Evolutionary conservation across 2,113 vertebrate genomes (phyloP).

Genomic region (Gasterosteus nipponicus): DNA sequence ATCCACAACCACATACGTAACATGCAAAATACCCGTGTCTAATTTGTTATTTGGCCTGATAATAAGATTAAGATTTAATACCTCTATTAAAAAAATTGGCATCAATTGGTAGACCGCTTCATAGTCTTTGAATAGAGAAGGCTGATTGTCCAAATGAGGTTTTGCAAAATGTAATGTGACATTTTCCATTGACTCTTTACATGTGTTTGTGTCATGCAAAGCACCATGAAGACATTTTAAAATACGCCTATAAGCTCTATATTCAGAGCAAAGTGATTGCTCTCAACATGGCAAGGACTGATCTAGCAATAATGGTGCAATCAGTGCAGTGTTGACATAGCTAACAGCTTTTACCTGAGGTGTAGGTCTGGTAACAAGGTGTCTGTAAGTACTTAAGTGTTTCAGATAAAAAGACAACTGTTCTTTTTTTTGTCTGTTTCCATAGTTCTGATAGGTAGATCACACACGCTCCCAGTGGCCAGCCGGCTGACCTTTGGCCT

Average conservation of each 20-base stretch:
- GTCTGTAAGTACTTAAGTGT: background rate
- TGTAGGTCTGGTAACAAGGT: background rate
- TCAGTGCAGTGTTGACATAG: background rate
- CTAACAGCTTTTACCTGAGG: background rate
- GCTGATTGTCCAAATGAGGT: no score
- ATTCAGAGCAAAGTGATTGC: background rate
- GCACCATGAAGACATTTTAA: background rate
- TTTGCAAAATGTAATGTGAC: background rate
- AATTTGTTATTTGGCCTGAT: background rate
- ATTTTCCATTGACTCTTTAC: background rate
- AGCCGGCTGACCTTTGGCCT: constrained; percentile 69
- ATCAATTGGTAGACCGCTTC: no score
- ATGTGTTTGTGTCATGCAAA: background rate
- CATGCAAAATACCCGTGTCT: background rate
- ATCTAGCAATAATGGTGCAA: background rate
- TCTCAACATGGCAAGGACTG: background rate
- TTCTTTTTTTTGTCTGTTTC: constrained; percentile 36
- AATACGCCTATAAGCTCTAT: background rate
- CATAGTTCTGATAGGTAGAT: constrained; percentile 79
- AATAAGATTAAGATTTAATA: background rate
- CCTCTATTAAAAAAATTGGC: background rate
- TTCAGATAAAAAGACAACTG: background rate
- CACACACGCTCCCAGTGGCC: constrained; percentile 66
- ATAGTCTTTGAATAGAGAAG: no score
- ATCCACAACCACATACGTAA: background rate